Evolutionary conservation across 1,140 invertebrate species (phyloP).

Genomic region (Drosophila tristis): DNA sequence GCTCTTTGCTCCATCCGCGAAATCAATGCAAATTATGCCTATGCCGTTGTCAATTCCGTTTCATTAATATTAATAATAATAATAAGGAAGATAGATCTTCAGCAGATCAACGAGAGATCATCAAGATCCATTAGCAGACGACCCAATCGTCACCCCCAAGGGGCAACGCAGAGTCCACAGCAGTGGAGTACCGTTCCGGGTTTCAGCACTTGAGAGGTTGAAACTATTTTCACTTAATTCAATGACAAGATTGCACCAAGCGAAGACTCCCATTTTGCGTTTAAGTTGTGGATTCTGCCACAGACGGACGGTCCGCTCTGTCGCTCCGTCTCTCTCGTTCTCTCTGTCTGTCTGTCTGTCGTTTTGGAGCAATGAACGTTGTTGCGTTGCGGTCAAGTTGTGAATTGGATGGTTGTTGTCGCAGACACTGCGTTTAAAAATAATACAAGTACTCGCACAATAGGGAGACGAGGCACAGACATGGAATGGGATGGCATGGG

Average conservation of each 20-base stretch:
- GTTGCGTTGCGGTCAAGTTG: constrained; percentile 73
- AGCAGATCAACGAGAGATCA: background rate
- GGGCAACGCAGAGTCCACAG: no score
- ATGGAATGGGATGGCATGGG: no score
- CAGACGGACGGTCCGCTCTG: background rate
- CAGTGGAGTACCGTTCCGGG: no score
- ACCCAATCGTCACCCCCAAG: constrained; percentile 8
- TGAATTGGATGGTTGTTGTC: constrained; percentile 50
- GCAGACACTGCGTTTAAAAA: constrained; percentile 75
- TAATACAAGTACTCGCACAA: constrained; percentile 43
- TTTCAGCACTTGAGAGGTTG: constrained; percentile 30
- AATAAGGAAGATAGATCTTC: constrained; percentile 5
- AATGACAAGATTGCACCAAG: constrained; percentile 71
- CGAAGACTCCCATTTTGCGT: constrained; percentile 33
- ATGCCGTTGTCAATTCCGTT: background rate
- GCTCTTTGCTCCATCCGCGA: no score
- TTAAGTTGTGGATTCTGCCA: constrained; percentile 10
- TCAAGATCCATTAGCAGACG: constrained; percentile 31
- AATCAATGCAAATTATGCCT: no score
- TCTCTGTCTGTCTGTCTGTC: constrained; percentile 13
- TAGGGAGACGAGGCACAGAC: constrained; percentile 22
- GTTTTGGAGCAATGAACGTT: constrained; percentile 67
- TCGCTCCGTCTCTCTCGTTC: constrained; percentile 20
- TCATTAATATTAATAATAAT: background rate
- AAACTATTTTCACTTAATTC: constrained; percentile 81